Evolutionary conservation across 2,888 invertebrate species (phyloP), one percentile per base, ranked within the genome.

Genomic region (Parochlus steinenii): DNA sequence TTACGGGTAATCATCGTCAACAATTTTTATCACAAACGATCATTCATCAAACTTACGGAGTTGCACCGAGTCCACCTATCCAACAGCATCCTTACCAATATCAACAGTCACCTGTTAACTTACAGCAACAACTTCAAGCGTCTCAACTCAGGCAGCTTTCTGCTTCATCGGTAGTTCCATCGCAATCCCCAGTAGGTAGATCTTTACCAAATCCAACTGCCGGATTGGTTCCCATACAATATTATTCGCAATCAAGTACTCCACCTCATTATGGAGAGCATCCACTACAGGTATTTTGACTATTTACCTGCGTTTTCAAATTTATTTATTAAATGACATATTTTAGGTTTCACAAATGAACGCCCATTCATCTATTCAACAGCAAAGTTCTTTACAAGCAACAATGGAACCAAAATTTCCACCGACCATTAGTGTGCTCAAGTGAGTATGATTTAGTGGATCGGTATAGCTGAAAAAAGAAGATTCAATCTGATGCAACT

Each of bases 51-150:
- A 47, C 54, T 7, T 56, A 56, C 44, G 57, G 56, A 24, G 50
- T 58, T 17, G 26, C 30, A 8, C 40, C 36, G 6, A 27, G 29
- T 11, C 27, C 14, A 11, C 11, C 34, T 25, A 58, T 63, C 1
- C 52, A 63, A 4, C 61, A 63, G 0, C 63, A 63, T 2, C 63
- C 63, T 1, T 61, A 63, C 40, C 63, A 63, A 41, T 64, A 65
- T 41, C 64, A 64, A 41, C 64, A 63, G 40, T 61, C 61, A 8
- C 27, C 23, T 31, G 10, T 25, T 11, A 27, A 12, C 11, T 11
- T 31, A 11, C 4, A 6, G 8, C 14, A 20, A 5, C 27, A 28
- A 15, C 20, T 34, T 20, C n/a, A n/a, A n/a, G n/a, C n/a, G n/a
- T n/a, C n/a, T n/a, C 34, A 34, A 28, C 16, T 28, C 3, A 26